Evolutionary conservation across 2,888 invertebrate species (phyloP), one percentile per base, ranked within the genome.

Genomic region (Tanytarsus gracilentus): DNA sequence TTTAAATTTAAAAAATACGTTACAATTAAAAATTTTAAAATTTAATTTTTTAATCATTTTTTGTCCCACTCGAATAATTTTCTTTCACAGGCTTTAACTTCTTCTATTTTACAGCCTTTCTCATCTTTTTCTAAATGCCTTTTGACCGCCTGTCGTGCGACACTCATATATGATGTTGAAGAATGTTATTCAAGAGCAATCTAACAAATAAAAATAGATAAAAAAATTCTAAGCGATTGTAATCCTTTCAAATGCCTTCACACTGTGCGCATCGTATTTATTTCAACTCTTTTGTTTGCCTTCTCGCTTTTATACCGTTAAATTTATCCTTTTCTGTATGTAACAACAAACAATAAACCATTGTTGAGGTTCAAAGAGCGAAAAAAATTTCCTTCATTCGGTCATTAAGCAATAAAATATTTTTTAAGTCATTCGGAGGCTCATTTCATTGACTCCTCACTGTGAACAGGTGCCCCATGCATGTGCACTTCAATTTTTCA

Each of bases 381-480:
- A 55, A 14, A 55, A 36, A 55, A 36, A 26, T 18, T 52, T 52
- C 14, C 27, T 39, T 56, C 21, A 58, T 58, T n/a, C n/a, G 58
- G 58, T 58, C 58, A 58, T 58, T 58, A 58, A 48, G 48, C 58
- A 58, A 48, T 58, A 48, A 58, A 56, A 58, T 48, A 36, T 18
- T 36, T n/a, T n/a, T 33, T 23, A 33, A 23, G 23, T 11, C 21
- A 53, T 36, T 23, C 21, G n/a, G n/a, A n/a, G n/a, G n/a, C 6
- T 29, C 29, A 29, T 29, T 50, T 50, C 50, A 23, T 50, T n/a
- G n/a, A n/a, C n/a, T 27, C 27, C 50, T 26, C 7, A 50, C 50
- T 50, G 26, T 16, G 50, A 50, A 50, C 50, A 50, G 50, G 50
- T 50, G 50, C 48, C 48, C 48, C 3, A 16, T 21, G 7, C 25